Conservation (phyloP, 2,888 invertebrate species). For the Drosophila vallismaia region DNA sequence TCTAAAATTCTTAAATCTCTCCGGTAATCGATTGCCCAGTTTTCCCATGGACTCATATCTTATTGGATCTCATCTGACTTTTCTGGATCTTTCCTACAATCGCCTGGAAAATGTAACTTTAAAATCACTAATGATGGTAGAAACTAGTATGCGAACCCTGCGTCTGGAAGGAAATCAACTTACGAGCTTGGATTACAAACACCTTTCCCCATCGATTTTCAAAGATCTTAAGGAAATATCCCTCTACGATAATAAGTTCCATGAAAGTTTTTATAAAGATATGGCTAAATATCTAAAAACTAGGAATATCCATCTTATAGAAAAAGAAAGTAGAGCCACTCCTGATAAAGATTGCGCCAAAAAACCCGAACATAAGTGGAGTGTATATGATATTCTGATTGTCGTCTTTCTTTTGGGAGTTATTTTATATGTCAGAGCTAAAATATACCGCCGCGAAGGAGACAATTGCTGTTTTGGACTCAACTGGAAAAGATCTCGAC, state of each 20-base stretch:
- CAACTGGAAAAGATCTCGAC: conserved; percentile 5
- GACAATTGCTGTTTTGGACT: conserved; percentile 24
- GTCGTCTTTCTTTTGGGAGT: conserved; percentile 13
- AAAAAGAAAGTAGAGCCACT: not conserved
- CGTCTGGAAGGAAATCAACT: conserved; percentile 74
- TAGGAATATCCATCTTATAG: not conserved
- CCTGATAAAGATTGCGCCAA: not conserved
- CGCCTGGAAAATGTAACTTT: conserved; percentile 53
- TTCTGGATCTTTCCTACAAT: conserved; percentile 77
- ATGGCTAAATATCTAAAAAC: not conserved
- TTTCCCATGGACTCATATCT: conserved; percentile 61
- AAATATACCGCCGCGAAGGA: conserved; percentile 7
- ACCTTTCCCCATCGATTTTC: conserved; percentile 57
- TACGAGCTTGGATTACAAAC: conserved; percentile 62
- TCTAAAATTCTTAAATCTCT: conserved; percentile 72
- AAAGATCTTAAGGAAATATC: conserved; percentile 65
- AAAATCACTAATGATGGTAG: conserved; percentile 20
- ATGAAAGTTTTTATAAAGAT: not conserved
- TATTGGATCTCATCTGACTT: conserved; percentile 58
- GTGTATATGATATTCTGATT: conserved; percentile 13
- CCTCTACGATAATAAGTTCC: conserved; percentile 55
- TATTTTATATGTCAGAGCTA: conserved; percentile 12
- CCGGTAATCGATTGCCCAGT: conserved; percentile 65
- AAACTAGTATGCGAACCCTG: conserved; percentile 63
- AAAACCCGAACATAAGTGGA: conserved; percentile 12